Evolutionary conservation across 2,113 vertebrate species (phyloP).

Genomic region (Channa maculata): DNA sequence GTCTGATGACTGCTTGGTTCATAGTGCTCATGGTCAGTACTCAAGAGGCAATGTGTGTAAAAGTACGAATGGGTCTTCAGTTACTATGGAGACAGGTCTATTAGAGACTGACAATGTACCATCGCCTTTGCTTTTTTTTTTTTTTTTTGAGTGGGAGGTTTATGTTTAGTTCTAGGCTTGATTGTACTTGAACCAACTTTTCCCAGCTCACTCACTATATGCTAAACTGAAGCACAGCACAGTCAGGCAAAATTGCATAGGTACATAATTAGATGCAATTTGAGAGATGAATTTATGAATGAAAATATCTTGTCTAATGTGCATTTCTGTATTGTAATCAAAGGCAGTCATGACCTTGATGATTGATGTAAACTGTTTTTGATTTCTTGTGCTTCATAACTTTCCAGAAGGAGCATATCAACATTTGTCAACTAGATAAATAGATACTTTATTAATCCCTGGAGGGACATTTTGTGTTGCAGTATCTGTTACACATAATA

Average conservation of each 20-base stretch:
- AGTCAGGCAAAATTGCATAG: background rate
- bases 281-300: conserved; percentile 18
- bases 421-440: conserved; percentile 23
- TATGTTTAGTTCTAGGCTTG: conserved; percentile 27
- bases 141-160: conserved; percentile 50
- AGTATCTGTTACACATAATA: no score
- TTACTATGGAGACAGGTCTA: conserved; percentile 69
- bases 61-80: conserved; percentile 40
- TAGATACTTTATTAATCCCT: background rate
- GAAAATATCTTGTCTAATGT: background rate
- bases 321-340: background rate
- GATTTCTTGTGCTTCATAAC: conserved; percentile 44
- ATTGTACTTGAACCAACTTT: conserved; percentile 44
- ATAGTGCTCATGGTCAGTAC: conserved; percentile 58
- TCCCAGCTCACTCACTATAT: conserved; percentile 2
- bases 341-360: conserved; percentile 20
- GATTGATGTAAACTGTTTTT: conserved; percentile 23
- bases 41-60: conserved; percentile 47
- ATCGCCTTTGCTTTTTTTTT: conserved; percentile 31
- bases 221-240: conserved; percentile 11
- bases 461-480: no score
- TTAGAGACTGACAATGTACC: conserved; percentile 62
- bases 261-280: conserved; percentile 4
- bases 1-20: conserved; percentile 35
- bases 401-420: conserved; percentile 30